Evolutionary conservation across 2,113 vertebrate genomes (phyloP), one percentile per base, ranked within the genome.

Genomic region (Pedionomus torquatus): DNA sequence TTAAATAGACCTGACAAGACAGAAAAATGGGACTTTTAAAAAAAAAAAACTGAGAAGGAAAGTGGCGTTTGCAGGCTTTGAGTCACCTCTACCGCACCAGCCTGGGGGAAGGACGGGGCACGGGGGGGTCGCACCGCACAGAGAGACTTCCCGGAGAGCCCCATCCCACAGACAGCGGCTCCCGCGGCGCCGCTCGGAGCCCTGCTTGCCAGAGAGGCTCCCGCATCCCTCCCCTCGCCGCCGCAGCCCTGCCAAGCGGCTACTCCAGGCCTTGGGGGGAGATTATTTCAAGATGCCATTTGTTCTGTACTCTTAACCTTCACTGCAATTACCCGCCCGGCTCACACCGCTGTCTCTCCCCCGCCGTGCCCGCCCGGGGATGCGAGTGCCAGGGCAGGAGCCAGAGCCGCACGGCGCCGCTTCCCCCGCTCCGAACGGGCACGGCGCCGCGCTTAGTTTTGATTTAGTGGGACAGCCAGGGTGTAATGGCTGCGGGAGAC

Each of bases 1-100:
- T 98, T 98, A 98, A 98, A 98, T 97, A 97, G 97, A 98, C 97
- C 97, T 97, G 98, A 98, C 98, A 98, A 96, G 97, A 98, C 97
- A 98, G 96, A 98, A 98, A 98, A 98, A 98, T 92, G 81, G 94
- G 97, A 84, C 74, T 93, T 97, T 77, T 9, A 21, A 43, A 64
- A 87, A 90, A 86, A 46, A 46, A 46, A 20, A 44, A 44, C 37
- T 48, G 10, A 58, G 86, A 52, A 95, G 94, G 95, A 96, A 97
- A 93, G 75, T 19, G 51, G 46, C 37, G 76, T 31, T 96, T 39
- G 76, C 94, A 21, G 11, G 95, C 74, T 91, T 35, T 54, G 68
- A 71, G 95, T 97, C 97, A 98, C 96, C 98, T 98, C 96, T 95
- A 95, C 75, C 0, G 26, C 83, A 75, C 31, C 52, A 69, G 87